These are phyloP conservation scores for Saimiri boliviensis DNA, from an alignment of 2,113 vertebrate genomes.

Conservation along the genomic window DNA sequence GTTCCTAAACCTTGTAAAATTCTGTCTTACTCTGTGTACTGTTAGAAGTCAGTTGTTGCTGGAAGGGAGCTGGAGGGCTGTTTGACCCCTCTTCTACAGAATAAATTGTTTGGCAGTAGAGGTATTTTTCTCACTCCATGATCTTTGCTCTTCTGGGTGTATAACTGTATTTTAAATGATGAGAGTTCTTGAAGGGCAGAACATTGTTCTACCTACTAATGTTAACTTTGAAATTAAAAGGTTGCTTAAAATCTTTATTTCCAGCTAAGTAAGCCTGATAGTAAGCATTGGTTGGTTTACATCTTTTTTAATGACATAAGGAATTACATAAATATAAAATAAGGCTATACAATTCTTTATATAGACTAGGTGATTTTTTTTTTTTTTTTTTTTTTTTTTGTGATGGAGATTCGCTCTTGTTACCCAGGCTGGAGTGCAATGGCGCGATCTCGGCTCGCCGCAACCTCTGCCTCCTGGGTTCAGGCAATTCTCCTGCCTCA, in stretches of 20 bases:
- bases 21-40: background rate
- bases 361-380: background rate
- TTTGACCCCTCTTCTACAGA: background rate
- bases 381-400: too few relatives aligned
- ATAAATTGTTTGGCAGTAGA: background rate
- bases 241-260: slow-evolving; percentile 21
- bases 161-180: background rate
- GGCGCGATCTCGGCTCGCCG: too few relatives aligned
- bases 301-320: slow-evolving; percentile 8
- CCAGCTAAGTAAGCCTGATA: background rate
- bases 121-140: background rate
- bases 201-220: background rate
- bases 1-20: background rate
- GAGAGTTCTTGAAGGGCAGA: slow-evolving; percentile 19
- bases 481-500: too few relatives aligned
- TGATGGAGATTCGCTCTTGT: too few relatives aligned
- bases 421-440: too few relatives aligned
- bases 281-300: slow-evolving; percentile 10
- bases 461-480: too few relatives aligned
- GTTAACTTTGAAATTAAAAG: slow-evolving; percentile 43
- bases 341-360: background rate
- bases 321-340: slow-evolving; percentile 35
- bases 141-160: slow-evolving; percentile 9
- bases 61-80: background rate
- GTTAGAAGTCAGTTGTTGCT: background rate